Base-by-base conservation (phyloP, 2,113 vertebrate genomes). In the Budorcas taxicolor region DNA sequence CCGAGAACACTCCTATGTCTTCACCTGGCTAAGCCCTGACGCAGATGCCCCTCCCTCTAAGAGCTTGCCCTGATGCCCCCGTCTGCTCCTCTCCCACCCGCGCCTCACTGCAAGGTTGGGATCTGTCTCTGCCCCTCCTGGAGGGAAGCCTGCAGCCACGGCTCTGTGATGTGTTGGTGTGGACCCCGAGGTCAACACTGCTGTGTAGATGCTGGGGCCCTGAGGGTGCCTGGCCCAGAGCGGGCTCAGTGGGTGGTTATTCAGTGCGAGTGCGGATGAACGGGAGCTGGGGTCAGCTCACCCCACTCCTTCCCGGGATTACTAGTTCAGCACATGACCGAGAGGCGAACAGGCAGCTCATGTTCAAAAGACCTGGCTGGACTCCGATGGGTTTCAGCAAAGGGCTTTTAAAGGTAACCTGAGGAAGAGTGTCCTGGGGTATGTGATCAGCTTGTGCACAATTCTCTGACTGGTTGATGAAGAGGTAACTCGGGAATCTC, bases 1-100 rank as follows among this genome's bases (percentile, higher is more conserved):
- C 36, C 1, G 4, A 16, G 29, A 25, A 19, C 36, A 8, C n/a
- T 25, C 10, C 6, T 2, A 8, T 0, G 4, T n/a, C 62, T 76
- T 27, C 52, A 8, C 21, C 31, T 19, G 62, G 60, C 80, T 84
- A 40, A 31, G 58, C 17, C 80, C 27, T 17, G 14, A n/a, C 9
- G 23, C n/a, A 53, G 62, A 31, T 7, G 14, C 57, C 58, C 21
- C 6, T 7, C 60, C 91, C 36, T 43, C 5, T 43, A 16, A 16
- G 47, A 25, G 36, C 17, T 33, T 1, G 5, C 15, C 86, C 62
- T 29, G 33, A 52, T 1, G 11, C 2, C 31, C 29, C 74, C 1
- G 0, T 16, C 74, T 2, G 4, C 74, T 47, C 29, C 36, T 17
- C 29, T 45, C 14, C 21, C 7, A 7, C 9, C 21, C 14, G 3